Percentiles rank a stretch among this genome's conserved stretches.
Evolutionary conservation across 2,797 vertebrate genomes (phyloP).

Genomic region (Microcaecilia unicolor): DNA sequence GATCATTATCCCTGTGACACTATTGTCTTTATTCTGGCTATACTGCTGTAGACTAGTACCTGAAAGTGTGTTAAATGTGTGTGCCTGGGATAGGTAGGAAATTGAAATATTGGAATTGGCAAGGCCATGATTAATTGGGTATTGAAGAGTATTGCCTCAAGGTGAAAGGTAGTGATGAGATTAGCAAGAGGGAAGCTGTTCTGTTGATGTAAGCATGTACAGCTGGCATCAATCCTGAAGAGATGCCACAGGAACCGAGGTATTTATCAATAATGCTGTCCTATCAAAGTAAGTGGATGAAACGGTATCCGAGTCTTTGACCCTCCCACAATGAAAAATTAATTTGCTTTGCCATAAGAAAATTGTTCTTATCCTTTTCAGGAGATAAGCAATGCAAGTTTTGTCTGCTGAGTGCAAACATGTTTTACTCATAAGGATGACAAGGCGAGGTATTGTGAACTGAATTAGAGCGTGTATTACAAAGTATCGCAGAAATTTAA

Average conservation of each 20-base stretch:
- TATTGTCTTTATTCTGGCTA: not conserved
- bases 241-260: slow-evolving; percentile 1
- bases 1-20: not conserved
- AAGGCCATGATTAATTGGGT: slow-evolving; percentile 20
- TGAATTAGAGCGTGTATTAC: not conserved
- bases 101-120: slow-evolving; percentile 14
- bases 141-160: slow-evolving; percentile 15
- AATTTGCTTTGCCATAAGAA: slow-evolving; percentile 4
- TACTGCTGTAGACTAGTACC: not conserved
- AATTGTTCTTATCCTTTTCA: slow-evolving; percentile 8
- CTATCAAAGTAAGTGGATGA: slow-evolving; percentile 5
- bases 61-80: slow-evolving; percentile 2
- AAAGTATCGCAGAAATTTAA: not conserved
- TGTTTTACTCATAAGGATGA: not conserved
- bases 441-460: not conserved
- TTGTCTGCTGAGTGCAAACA: not conserved
- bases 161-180: slow-evolving; percentile 20
- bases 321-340: slow-evolving; percentile 6
- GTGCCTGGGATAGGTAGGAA: slow-evolving; percentile 7
- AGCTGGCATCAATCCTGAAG: slow-evolving; percentile 18
- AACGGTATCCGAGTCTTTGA: slow-evolving; percentile 7
- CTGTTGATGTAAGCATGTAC: slow-evolving; percentile 6
- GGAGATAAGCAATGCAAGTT: not conserved
- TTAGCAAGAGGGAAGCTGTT: slow-evolving; percentile 24
- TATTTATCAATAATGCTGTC: slow-evolving; percentile 17